Conservation (phyloP, 2,888 invertebrate species). For the Molorchus minor region DNA sequence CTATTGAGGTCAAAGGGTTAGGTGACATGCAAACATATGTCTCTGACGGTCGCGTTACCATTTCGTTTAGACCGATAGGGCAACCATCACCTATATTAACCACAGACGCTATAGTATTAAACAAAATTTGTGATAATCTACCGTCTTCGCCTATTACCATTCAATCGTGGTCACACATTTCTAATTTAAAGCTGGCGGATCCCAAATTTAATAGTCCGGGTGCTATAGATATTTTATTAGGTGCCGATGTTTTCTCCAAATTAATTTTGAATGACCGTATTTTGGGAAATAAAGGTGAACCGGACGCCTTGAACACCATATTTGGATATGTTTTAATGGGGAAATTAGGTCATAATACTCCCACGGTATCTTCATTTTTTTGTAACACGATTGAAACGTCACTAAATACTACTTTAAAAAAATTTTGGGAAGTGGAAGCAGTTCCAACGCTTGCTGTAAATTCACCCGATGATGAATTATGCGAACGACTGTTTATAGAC, state of each 20-base stretch:
- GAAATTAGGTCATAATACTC: not conserved
- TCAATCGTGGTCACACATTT: no score
- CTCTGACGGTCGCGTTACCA: no score
- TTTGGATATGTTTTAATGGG: conserved; percentile 1
- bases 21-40: no score
- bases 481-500: not conserved
- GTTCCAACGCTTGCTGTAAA: no score
- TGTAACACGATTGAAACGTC: not conserved
- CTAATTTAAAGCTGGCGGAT: conserved; percentile 6
- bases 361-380: not conserved
- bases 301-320: not conserved
- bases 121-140: no score
- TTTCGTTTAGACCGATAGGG: no score
- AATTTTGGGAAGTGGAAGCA: conserved; percentile 10
- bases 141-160: no score
- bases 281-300: not conserved
- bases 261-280: not conserved
- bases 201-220: conserved; percentile 3
- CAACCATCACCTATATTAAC: no score
- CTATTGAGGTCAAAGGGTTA: no score
- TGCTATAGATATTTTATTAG: not conserved
- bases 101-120: no score
- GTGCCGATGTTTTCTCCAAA: not conserved
- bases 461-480: not conserved
- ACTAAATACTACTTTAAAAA: conserved; percentile 3